These are phyloP conservation scores for Drosophila punjabiensis DNA, from an alignment of 1,140 invertebrate species.

Conservation along the genomic window DNA sequence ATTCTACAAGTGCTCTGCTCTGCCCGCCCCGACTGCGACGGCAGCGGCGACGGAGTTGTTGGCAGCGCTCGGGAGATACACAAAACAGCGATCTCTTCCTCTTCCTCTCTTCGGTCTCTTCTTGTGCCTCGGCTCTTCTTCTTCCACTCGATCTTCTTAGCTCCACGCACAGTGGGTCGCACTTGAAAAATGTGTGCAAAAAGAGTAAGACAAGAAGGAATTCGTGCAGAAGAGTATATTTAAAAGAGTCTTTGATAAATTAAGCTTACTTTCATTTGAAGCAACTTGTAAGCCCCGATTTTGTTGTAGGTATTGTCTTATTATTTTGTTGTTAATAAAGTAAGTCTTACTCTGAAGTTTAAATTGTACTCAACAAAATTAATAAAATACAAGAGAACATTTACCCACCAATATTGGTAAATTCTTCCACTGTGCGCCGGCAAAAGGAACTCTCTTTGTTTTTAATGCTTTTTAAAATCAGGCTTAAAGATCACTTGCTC, in stretches of 20 bases:
- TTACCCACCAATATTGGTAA: neutral
- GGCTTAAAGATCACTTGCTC: slow-evolving; percentile 32
- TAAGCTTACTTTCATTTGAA: too few relatives aligned
- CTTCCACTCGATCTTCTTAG: slow-evolving; percentile 37
- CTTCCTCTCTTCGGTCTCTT: slow-evolving; percentile 13
- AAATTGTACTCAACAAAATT: neutral
- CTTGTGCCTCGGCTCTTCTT: slow-evolving; percentile 10
- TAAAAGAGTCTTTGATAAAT: neutral
- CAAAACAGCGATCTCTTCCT: slow-evolving; percentile 42
- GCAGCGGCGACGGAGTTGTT: slow-evolving; percentile 11
- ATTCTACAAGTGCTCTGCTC: slow-evolving; percentile 46
- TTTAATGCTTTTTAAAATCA: slow-evolving; percentile 23
- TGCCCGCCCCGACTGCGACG: slow-evolving; percentile 24
- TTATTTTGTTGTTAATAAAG: too few relatives aligned
- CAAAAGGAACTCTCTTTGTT: slow-evolving; percentile 20
- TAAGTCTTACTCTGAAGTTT: too few relatives aligned
- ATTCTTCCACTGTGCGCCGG: neutral
- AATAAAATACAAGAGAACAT: neutral
- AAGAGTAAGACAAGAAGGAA: neutral
- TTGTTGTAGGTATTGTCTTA: neutral
- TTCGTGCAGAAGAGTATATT: neutral
- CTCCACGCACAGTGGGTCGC: slow-evolving; percentile 16
- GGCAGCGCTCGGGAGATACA: slow-evolving; percentile 45
- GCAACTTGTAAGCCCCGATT: neutral
- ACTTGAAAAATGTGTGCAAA: neutral